Percentiles rank a stretch among this genome's conserved stretches.
Evolutionary conservation across 1,140 invertebrate genomes (phyloP).

Genomic region (Drosophila repletoides): DNA sequence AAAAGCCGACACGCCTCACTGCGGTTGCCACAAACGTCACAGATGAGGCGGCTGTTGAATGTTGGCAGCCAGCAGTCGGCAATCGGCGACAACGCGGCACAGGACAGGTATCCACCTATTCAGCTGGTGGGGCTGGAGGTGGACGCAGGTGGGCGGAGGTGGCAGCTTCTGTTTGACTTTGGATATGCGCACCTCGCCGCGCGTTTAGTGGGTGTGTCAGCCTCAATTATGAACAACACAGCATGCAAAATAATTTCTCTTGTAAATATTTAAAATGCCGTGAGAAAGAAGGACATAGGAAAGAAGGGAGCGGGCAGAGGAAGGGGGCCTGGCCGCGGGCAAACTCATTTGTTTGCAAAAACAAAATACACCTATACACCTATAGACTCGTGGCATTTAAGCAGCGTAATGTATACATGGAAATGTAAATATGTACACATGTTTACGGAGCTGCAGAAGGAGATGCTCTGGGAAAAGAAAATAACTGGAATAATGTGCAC

Average conservation of each 20-base stretch:
- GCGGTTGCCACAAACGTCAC: neutral
- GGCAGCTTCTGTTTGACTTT: conserved; percentile 55
- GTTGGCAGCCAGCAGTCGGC: too few species aligned
- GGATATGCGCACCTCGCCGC: conserved; percentile 31
- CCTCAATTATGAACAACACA: conserved; percentile 41
- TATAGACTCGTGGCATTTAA: conserved; percentile 10
- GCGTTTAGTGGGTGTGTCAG: conserved; percentile 33
- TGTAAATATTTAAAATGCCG: conserved; percentile 72
- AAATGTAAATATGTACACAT: conserved; percentile 69
- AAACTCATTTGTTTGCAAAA: conserved; percentile 62
- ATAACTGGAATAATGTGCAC: conserved; percentile 65
- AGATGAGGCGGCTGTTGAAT: too few species aligned
- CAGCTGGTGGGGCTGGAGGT: neutral
- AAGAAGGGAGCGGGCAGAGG: neutral
- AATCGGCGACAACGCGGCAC: neutral
- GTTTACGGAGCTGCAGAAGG: conserved; percentile 20
- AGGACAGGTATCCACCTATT: neutral
- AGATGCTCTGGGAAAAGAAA: conserved; percentile 48
- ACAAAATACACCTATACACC: conserved; percentile 19
- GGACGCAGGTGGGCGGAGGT: neutral
- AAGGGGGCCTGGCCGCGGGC: conserved; percentile 21
- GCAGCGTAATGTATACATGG: conserved; percentile 65
- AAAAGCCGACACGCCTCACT: conserved; percentile 53
- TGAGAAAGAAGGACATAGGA: neutral
- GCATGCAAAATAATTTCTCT: conserved; percentile 63